Base-by-base conservation (phyloP, 2,797 vertebrate genomes). In the Apodemus agrarius region DNA sequence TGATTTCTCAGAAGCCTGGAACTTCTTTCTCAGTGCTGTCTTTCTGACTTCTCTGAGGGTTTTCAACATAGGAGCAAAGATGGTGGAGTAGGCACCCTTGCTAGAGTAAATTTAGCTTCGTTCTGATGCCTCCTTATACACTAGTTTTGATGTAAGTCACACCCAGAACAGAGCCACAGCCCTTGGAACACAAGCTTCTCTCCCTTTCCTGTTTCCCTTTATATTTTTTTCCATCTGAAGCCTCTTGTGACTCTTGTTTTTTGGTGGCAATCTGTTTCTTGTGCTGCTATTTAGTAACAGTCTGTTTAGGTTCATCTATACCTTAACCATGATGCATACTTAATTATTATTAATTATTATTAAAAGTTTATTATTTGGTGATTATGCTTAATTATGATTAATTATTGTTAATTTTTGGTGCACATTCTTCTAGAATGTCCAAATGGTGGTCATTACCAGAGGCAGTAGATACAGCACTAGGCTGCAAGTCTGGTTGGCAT, bases 401-500 rank as follows among this genome's bases (percentile, higher is more conserved):
- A 8, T 79, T 85, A 22, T 6, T 11, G 4, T 72, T 16, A 12
- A 46, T 59, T 40, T 26, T 54, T 19, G 54, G 10, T 11, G n/a
- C 5, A 7, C 4, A 1, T 24, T 26, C 75, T 91, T 82, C 74
- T 85, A 4, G 2, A 69, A 22, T 17, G 94, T 90, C 90, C 40
- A 54, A 31, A 69, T 52, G 13, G 19, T 14, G n/a, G 11, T 72
- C 1, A 17, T 12, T 61, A 3, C 12, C 17, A 24, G 21, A 7
- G 1, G 1, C 2, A 29, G 0, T 74, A 34, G 40, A 40, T 19
- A 6, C 4, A 2, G 6, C 8, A 14, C 61, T 13, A 5, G 0
- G 6, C 0, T 5, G 0, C 19, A 6, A 43, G 2, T 43, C 19
- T 37, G 22, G 4, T 14, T 3, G 0, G 3, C 13, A 1, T 0